Percentiles rank a stretch among this genome's conserved stretches.
These are phyloP conservation scores for Cyclopterus lumpus DNA, from an alignment of 2,797 vertebrate genomes.

Conservation along the genomic window DNA sequence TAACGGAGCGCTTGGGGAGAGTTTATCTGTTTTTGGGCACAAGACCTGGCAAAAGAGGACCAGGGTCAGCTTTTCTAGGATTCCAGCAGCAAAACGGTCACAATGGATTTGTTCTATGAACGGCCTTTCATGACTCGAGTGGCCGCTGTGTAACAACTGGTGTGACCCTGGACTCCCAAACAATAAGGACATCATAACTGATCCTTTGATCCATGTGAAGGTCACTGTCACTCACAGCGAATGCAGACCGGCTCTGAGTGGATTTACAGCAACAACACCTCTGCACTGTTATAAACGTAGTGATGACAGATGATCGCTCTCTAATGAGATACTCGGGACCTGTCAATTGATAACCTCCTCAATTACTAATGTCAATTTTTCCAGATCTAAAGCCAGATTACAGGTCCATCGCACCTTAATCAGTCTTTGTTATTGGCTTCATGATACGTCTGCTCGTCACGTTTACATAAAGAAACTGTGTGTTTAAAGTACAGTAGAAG, in stretches of 20 bases:
- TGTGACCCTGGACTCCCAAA: conserved; percentile 38
- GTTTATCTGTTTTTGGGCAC: conserved; percentile 12
- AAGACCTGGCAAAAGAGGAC: conserved; percentile 16
- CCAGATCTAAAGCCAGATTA: background rate
- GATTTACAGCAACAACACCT: conserved; percentile 31
- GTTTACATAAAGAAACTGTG: background rate
- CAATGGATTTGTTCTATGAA: conserved; percentile 40
- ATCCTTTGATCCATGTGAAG: conserved; percentile 53
- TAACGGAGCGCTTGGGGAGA: background rate
- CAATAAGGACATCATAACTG: conserved; percentile 36
- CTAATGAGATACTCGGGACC: background rate
- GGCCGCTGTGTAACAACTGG: conserved; percentile 35
- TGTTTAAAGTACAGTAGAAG: too few relatives aligned
- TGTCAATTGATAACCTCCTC: background rate
- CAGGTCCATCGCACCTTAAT: background rate
- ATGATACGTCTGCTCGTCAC: background rate
- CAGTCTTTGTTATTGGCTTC: background rate
- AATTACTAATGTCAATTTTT: background rate
- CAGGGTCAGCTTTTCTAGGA: background rate
- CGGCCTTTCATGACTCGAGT: conserved; percentile 24
- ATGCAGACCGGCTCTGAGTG: conserved; percentile 32
- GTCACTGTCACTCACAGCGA: conserved; percentile 30
- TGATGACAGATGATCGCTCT: background rate
- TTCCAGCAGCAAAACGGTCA: conserved; percentile 24
- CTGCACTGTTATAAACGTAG: background rate